Percentiles rank a stretch among this genome's conserved stretches.
Conservation (phyloP, 2,113 vertebrate species). For the Ellobius talpinus region DNA sequence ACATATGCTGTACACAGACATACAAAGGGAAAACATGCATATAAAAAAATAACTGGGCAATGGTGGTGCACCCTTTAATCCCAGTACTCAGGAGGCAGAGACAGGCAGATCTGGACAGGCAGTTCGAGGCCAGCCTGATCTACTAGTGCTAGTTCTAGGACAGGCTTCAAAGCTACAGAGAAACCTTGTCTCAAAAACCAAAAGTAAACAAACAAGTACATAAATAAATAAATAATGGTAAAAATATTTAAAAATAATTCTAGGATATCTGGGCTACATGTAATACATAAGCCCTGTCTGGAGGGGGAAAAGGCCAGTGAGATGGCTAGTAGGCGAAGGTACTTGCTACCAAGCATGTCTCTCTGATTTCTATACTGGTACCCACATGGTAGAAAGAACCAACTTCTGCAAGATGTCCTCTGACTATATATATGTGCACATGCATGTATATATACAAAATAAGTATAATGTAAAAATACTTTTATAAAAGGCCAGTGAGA, state of each 20-base stretch:
- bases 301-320: too few relatives aligned
- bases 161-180: too few relatives aligned
- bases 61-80: too few relatives aligned
- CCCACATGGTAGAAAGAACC: not conserved
- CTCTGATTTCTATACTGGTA: not conserved
- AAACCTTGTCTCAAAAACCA: too few relatives aligned
- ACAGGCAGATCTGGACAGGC: too few relatives aligned
- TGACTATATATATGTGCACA: not conserved
- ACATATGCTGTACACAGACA: not conserved
- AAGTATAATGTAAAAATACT: not conserved
- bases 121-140: too few relatives aligned
- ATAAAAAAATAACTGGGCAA: not conserved
- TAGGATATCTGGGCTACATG: not conserved
- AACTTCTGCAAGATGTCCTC: not conserved
- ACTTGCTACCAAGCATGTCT: not conserved
- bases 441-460: not conserved
- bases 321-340: not conserved
- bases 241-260: not conserved
- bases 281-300: not conserved
- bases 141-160: too few relatives aligned
- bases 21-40: not conserved
- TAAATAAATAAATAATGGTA: not conserved
- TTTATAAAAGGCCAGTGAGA: not conserved
- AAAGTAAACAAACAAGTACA: too few relatives aligned
- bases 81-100: too few relatives aligned